A percentile compares a stretch with the other conserved stretches of the same genome.
Evolutionary conservation across 2,888 invertebrate genomes (phyloP).

Genomic region (Odontocolon sp.): DNA sequence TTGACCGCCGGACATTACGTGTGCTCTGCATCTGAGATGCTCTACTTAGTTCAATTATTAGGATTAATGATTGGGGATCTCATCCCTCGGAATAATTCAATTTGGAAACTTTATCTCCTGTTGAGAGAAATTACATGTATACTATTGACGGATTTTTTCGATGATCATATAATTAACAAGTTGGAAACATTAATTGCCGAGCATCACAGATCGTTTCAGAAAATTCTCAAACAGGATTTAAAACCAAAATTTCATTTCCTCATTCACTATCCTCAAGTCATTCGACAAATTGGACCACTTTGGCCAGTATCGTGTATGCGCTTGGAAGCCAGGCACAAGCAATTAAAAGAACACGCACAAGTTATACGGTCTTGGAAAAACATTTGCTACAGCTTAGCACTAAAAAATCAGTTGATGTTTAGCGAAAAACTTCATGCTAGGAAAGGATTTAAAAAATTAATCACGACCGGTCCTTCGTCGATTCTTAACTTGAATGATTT

Average conservation of each 20-base stretch:
- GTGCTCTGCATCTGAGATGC: slow-evolving; percentile 32
- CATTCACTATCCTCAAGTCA: slow-evolving; percentile 16
- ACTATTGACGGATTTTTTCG: background rate
- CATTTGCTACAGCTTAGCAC: slow-evolving; percentile 21
- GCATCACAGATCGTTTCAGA: slow-evolving; percentile 8
- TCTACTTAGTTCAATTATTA: slow-evolving; percentile 1
- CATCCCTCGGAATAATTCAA: slow-evolving; percentile 2
- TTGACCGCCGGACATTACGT: background rate
- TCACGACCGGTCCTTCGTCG: slow-evolving; percentile 1
- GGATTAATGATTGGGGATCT: slow-evolving; percentile 29
- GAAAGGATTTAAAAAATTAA: slow-evolving; percentile 4
- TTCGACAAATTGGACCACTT: slow-evolving; percentile 25
- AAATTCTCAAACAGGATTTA: background rate
- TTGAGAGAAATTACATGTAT: slow-evolving; percentile 17
- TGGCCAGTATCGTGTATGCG: slow-evolving; percentile 18
- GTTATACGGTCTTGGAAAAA: slow-evolving; percentile 12
- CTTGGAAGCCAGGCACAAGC: slow-evolving; percentile 20
- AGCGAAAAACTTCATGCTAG: slow-evolving; percentile 17
- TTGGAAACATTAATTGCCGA: slow-evolving; percentile 4
- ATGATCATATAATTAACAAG: background rate
- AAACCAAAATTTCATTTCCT: slow-evolving; percentile 33
- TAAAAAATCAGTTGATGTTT: slow-evolving; percentile 9
- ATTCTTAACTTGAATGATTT: background rate
- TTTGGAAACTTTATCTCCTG: slow-evolving; percentile 14
- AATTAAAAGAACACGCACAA: slow-evolving; percentile 19